Base-by-base conservation (phyloP, 2,888 invertebrate genomes). In the Megamerina dolium region DNA sequence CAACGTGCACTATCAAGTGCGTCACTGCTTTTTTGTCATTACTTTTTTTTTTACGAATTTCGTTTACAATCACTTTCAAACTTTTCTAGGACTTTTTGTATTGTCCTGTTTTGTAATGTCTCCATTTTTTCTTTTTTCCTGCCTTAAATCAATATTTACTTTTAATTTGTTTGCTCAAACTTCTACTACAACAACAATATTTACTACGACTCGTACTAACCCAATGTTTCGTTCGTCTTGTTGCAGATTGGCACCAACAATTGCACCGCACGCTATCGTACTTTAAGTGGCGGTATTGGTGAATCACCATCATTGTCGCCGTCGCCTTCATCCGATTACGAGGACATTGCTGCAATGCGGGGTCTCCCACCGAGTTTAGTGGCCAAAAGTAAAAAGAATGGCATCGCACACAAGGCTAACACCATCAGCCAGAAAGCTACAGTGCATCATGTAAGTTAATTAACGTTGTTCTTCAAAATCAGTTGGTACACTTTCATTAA, bases 281-380 rank as follows among this genome's bases (percentile, higher is more conserved):
- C 72, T 52, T 71, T 77, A 52, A 77, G 77, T 66, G 77, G 77
- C 55, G 77, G 77, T 50, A 74, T 76, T 58, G 77, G 77, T 50
- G 77, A 76, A 45, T 71, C 72, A 26, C 71, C 71, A 21, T 72
- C 72, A 30, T 58, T 72, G 41, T 82, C 82, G 45, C 80, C 82
- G 43, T 81, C 79, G 65, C 81, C 81, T 52, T 81, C 81, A 64
- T 81, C 80, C 53, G 81, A 81, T 72, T 81, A 82, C 68, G 82
- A 81, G 70, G 80, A 81, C 64, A 81, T 82, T 60, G 79, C 80
- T 55, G 75, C 77, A 59, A 66, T 70, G 43, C 60, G 70, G 42
- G 66, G 67, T 32, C 55, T 68, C 40, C 63, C 68, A 49, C 60
- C 63, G 19, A 66, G 63, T 47, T 57, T 64, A 47, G 58, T 54